Percentiles rank a stretch among this genome's conserved stretches.
These are phyloP conservation scores for Anoura caudifer DNA, from an alignment of 2,113 vertebrate genomes.

Conservation along the genomic window DNA sequence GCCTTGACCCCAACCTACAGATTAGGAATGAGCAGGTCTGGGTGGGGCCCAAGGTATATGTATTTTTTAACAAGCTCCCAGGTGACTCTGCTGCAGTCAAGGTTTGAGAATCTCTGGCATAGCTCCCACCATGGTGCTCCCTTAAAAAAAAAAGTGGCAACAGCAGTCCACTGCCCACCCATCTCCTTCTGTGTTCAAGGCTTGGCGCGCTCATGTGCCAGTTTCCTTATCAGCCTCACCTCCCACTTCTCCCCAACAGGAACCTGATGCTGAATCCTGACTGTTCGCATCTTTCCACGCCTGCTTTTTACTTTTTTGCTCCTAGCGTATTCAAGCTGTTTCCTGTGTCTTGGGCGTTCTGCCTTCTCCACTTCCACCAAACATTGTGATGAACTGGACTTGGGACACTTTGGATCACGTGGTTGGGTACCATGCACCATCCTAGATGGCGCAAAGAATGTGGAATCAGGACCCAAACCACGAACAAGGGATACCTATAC, in stretches of 20 bases:
- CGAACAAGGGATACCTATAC: not conserved
- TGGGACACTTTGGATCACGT: not conserved
- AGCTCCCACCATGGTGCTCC: not conserved
- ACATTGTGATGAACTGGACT: not conserved
- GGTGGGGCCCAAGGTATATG: slow-evolving; percentile 45
- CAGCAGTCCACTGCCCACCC: not conserved
- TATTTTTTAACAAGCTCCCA: slow-evolving; percentile 70
- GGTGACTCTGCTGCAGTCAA: not conserved
- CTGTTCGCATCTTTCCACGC: accelerated
- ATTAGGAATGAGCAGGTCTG: slow-evolving; percentile 65
- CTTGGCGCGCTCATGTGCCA: not conserved
- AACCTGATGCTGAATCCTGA: not conserved
- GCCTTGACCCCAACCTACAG: slow-evolving; percentile 64
- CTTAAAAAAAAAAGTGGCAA: not conserved
- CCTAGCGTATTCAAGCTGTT: not conserved
- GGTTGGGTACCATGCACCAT: not conserved
- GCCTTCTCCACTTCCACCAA: not conserved
- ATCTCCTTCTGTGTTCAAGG: not conserved
- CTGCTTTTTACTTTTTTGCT: not conserved
- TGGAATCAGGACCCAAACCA: not conserved
- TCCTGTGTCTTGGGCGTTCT: not conserved
- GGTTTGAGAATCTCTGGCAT: not conserved
- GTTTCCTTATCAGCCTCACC: not conserved
- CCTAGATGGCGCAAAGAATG: not conserved
- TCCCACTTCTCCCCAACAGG: not conserved